These are phyloP conservation scores for Notocelia uddmanniana DNA, from an alignment of 2,888 invertebrate genomes.

Conservation along the genomic window DNA sequence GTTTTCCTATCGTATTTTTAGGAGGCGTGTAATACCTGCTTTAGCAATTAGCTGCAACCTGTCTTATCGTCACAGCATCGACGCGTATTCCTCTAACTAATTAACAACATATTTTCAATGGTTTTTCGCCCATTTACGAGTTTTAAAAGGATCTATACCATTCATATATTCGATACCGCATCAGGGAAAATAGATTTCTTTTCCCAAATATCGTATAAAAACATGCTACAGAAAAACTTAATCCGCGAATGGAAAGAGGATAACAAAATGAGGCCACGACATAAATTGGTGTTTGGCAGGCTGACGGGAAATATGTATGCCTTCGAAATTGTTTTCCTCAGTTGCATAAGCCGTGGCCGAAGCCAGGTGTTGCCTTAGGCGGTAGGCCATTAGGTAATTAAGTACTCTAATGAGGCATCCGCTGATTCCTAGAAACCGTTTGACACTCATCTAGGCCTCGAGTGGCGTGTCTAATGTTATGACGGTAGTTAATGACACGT, in stretches of 20 bases:
- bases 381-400: slow-evolving; percentile 31
- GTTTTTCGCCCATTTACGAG: background rate
- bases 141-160: background rate
- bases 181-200: background rate
- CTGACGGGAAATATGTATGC: background rate
- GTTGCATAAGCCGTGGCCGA: slow-evolving; percentile 14
- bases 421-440: slow-evolving; percentile 41
- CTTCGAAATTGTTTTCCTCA: slow-evolving; percentile 26
- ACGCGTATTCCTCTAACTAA: background rate
- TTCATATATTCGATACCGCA: background rate
- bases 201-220: background rate
- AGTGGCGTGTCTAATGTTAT: slow-evolving; percentile 25
- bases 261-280: slow-evolving; percentile 2
- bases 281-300: background rate
- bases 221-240: background rate
- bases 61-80: background rate
- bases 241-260: background rate
- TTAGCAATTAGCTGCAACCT: background rate
- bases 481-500: slow-evolving; percentile 12
- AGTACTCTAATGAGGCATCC: slow-evolving; percentile 36
- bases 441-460: slow-evolving; percentile 33
- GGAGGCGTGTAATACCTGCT: background rate
- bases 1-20: background rate
- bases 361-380: slow-evolving; percentile 20
- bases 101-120: background rate